These are phyloP conservation scores for Loriculus beryllinus DNA, from an alignment of 2,797 vertebrate genomes.

Conservation along the genomic window DNA sequence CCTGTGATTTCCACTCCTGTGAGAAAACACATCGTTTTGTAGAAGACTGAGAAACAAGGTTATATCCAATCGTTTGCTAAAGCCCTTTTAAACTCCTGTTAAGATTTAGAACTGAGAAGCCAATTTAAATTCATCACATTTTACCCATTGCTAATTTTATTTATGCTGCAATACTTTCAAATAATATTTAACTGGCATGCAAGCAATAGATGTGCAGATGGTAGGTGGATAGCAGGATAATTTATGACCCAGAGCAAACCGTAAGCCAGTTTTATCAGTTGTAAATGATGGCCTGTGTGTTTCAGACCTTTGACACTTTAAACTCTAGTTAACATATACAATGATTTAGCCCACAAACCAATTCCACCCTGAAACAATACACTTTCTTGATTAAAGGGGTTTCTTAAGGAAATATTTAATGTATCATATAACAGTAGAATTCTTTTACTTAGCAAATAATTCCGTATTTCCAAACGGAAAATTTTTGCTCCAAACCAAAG, in stretches of 20 bases:
- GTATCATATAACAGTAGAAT: not conserved
- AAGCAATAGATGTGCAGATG: slow-evolving; percentile 6
- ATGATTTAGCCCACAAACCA: not conserved
- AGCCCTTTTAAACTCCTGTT: not conserved
- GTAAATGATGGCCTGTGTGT: not conserved
- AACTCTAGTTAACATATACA: not conserved
- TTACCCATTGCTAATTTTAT: not conserved
- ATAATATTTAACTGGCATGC: not conserved
- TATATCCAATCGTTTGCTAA: not conserved
- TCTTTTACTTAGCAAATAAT: not conserved
- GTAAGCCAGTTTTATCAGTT: not conserved
- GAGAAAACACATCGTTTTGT: not conserved
- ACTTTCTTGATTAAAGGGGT: not conserved
- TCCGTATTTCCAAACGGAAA: not conserved
- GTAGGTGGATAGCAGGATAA: not conserved
- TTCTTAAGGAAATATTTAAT: slow-evolving; percentile 13
- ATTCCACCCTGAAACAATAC: not conserved
- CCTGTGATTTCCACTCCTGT: not conserved
- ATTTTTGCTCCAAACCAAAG: not conserved
- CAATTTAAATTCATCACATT: not conserved
- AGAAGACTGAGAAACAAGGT: not conserved
- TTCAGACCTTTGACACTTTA: slow-evolving; percentile 19
- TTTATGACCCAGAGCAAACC: not conserved
- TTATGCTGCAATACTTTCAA: not conserved
- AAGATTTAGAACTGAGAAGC: not conserved